Conservation (phyloP, 2,113 vertebrate genomes). For the Bungarus multicinctus region DNA sequence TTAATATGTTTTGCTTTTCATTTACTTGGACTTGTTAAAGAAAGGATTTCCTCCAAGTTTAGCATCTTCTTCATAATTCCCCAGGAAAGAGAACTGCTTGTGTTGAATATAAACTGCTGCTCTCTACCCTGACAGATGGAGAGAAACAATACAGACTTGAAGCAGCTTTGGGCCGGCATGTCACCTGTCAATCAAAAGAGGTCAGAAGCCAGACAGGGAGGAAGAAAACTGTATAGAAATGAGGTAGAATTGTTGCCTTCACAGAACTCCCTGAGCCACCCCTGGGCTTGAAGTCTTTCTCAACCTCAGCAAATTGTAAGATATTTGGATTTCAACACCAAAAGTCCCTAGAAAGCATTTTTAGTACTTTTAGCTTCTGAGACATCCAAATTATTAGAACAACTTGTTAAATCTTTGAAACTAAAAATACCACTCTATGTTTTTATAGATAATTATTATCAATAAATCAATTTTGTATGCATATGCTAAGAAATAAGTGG, state of each 20-base stretch:
- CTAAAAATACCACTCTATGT: no score
- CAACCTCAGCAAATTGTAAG: not conserved
- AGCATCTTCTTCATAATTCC: not conserved
- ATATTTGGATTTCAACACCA: not conserved
- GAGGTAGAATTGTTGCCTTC: not conserved
- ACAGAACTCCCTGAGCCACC: not conserved
- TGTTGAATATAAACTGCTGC: not conserved
- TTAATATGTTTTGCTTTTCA: not conserved
- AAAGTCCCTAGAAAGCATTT: not conserved
- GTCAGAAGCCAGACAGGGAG: conserved; percentile 19
- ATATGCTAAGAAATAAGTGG: no score
- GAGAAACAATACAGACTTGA: conserved; percentile 41
- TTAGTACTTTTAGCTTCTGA: no score
- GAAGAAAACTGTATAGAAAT: not conserved
- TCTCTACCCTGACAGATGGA: conserved; percentile 41
- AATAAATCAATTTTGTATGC: no score
- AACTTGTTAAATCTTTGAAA: no score
- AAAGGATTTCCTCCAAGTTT: not conserved
- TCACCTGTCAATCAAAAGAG: conserved; percentile 49
- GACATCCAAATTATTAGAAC: no score
- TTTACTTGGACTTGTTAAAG: not conserved
- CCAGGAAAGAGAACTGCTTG: not conserved
- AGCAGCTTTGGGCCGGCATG: conserved; percentile 47
- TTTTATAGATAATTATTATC: no score
- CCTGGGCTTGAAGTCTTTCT: not conserved